Base-by-base conservation (phyloP, 2,113 vertebrate species). In the Cavia aperea region DNA sequence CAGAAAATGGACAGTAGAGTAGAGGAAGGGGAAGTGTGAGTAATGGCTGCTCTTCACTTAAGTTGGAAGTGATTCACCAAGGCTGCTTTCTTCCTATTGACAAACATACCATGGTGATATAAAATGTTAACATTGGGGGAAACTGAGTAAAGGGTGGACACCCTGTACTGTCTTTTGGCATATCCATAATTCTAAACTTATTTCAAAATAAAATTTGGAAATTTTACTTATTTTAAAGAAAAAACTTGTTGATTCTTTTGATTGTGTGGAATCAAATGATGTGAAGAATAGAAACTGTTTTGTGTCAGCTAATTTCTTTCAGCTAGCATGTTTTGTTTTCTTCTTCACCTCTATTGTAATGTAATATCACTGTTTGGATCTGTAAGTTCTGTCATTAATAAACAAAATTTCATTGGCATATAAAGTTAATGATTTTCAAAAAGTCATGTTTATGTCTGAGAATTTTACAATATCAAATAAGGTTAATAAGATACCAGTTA, bases 281-380 rank as follows among this genome's bases (percentile, higher is more conserved):
- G 4, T 91, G 21, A 92, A 89, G 36, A 92, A 83, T 70, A 94
- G 84, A 94, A 89, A 93, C 16, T 92, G 19, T 49, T 82, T 86
- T 94, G 39, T 93, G 19, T 90, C 56, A 92, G 65, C 23, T 10
- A 90, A 2, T 75, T 95, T 92, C 92, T 24, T 92, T 7, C 13
- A 56, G 10, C 86, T 88, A 87, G 23, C 5, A 7, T 51, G 26
- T 78, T 83, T 90, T 73, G 49, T 86, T 94, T 87, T 92, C 65
- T 88, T 63, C 33, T 86, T 88, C 70, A 8, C 24, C 15, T 24
- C 49, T 66, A 86, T 31, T 86, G 63, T 81, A 86, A 66, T 86
- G 4, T 81, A 84, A 56, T 92, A 54, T 58, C n/a, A 81, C 33
- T 63, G 56, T 84, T 94, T 86, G 54, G 13, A 51, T 93, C 36